Base-by-base conservation (phyloP, 2,888 invertebrate species). In the Elmis aenea region DNA sequence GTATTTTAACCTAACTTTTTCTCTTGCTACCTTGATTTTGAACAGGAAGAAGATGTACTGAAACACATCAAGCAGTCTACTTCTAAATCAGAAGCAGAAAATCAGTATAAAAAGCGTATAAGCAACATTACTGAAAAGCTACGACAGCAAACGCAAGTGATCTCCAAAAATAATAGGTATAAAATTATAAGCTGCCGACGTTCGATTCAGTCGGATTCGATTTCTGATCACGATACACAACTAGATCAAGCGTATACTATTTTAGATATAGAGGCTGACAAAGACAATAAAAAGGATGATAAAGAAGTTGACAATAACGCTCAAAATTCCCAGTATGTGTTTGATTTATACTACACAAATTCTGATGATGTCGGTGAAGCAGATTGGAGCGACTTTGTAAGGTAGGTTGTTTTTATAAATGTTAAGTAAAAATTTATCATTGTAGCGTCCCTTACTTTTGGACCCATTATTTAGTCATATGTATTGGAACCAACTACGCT, bases 261-360 rank as follows among this genome's bases (percentile, higher is more conserved):
- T 32, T 73, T 79, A 30, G 79, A 80, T 57, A 68, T 80, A 13
- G 78, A 79, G 59, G 61, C 66, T 27, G 64, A 67, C 22, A 51
- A 52, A 25, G 16, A 42, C 18, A 47, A 46, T 29, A 48, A 18
- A 8, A 16, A 37, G 29, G 4, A 13, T 15, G 11, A 13, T 15
- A 16, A 25, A 10, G 5, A 13, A 32, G 9, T 8, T 8, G 42
- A 51, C 34, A 26, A 23, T 5, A 40, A 21, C 9, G 18, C 25
- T 9, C 18, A 38, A 35, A 31, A 51, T n/a, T 30, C 45, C 9
- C 54, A 57, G 31, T 81, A 72, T 59, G 80, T 81, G 4, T 81
- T 79, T 48, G 81, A 81, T 62, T 66, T 81, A 14, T 81, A 81
- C 64, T 75, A 76, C 52, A 74, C 75, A 48, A 68, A 68, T 46